A percentile compares a stretch with the other conserved stretches of the same genome.
phyloP scores from a whole-genome alignment of 1,140 invertebrate genomes.

The Cotesia vestalis region DNA sequence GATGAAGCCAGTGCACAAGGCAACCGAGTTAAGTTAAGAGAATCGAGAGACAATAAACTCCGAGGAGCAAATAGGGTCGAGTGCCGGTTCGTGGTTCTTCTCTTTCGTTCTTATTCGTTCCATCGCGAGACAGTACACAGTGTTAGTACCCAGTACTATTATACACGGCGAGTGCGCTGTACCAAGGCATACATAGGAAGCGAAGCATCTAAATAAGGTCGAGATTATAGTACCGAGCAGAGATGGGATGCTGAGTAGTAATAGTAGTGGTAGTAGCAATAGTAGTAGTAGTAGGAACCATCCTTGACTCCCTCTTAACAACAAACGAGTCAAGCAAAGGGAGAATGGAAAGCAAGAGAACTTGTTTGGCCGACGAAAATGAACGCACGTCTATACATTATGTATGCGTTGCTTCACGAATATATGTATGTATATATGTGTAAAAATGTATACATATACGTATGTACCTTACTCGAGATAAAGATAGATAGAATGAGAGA shows the following conservation, averaged over 20 bases:
- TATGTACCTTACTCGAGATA: neutral
- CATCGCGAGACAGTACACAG: neutral
- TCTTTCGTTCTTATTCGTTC: neutral
- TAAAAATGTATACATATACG: neutral
- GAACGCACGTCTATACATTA: conserved; percentile 38
- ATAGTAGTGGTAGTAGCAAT: neutral
- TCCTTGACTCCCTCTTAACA: conserved; percentile 24
- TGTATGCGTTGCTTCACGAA: conserved; percentile 33
- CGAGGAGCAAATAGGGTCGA: conserved; percentile 37
- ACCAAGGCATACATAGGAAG: conserved; percentile 26
- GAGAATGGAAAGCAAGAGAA: neutral
- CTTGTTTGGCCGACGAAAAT: conserved; percentile 30
- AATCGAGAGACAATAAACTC: conserved; percentile 36
- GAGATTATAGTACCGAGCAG: conserved; percentile 35
- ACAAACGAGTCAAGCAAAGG: conserved; percentile 1
- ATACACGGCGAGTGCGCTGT: neutral
- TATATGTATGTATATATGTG: neutral
- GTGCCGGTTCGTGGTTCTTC: conserved; percentile 34
- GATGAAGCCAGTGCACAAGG: conserved; percentile 8
- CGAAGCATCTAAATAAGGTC: conserved; percentile 40
- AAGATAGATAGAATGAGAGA: conserved; percentile 18
- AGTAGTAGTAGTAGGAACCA: neutral
- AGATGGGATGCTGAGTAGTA: conserved; percentile 19
- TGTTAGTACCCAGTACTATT: too few species aligned
- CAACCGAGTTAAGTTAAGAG: conserved; percentile 16